phyloP scores from a whole-genome alignment of 1,140 invertebrate species.

The Dermatophagoides farinae region DNA sequence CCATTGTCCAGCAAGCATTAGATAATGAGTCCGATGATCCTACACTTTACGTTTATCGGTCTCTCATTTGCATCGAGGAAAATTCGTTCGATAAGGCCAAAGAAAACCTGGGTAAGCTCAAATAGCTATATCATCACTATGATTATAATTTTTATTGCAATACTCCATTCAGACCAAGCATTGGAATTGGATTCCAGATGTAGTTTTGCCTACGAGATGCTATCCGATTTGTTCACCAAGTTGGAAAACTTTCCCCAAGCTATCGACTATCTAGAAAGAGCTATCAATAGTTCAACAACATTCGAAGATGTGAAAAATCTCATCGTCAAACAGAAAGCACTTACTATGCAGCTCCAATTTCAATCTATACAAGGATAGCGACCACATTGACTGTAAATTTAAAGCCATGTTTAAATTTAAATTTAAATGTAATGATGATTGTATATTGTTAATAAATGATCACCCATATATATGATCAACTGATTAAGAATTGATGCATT shows the following conservation, averaged over 20 bases:
- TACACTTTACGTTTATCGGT: conserved; percentile 62
- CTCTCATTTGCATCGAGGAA: conserved; percentile 51
- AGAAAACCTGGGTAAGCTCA: conserved; percentile 34
- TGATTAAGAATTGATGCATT: too few relatives aligned
- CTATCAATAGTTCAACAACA: conserved; percentile 5
- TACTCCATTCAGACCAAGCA: conserved; percentile 37
- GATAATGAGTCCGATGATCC: conserved; percentile 65
- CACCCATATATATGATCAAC: too few relatives aligned
- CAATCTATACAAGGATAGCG: too few relatives aligned
- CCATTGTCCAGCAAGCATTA: conserved; percentile 54
- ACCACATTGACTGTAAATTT: too few relatives aligned
- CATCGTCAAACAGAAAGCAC: neutral
- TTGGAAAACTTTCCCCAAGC: neutral
- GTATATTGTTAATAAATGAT: too few relatives aligned
- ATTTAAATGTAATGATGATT: too few relatives aligned
- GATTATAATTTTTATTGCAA: neutral
- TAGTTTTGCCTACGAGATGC: conserved; percentile 80
- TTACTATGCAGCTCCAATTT: neutral
- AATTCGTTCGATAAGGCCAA: conserved; percentile 55
- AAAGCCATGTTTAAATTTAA: too few relatives aligned
- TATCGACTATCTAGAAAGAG: neutral
- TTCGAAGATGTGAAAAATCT: conserved; percentile 6
- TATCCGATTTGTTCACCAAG: conserved; percentile 29
- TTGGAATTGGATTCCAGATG: conserved; percentile 71
- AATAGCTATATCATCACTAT: neutral